These are phyloP conservation scores for Percopsis transmontana DNA, from an alignment of 2,113 vertebrate genomes.

Conservation along the genomic window DNA sequence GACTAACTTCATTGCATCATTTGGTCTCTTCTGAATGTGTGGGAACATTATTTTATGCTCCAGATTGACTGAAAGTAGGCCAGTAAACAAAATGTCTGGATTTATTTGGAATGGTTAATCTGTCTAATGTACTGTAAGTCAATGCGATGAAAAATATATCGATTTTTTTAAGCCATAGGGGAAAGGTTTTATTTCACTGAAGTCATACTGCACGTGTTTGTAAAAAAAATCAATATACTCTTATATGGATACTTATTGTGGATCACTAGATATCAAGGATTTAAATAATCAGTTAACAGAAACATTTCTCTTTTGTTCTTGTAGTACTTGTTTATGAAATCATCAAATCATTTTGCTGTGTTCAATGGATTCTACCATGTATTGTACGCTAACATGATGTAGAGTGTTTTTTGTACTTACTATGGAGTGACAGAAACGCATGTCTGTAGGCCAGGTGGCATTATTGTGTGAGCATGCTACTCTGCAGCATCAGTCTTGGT, in stretches of 20 bases:
- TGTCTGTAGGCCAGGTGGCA: conserved; percentile 44
- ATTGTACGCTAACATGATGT: neutral
- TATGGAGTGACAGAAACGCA: conserved; percentile 46
- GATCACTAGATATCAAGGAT: neutral
- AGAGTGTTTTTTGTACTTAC: conserved; percentile 9
- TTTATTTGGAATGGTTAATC: conserved; percentile 16
- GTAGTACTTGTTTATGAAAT: neutral
- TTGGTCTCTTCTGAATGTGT: conserved; percentile 54
- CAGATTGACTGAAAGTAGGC: conserved; percentile 63
- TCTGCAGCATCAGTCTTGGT: neutral
- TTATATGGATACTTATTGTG: conserved; percentile 1
- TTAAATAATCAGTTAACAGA: neutral
- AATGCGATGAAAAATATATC: no score
- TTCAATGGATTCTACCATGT: neutral
- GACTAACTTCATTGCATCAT: conserved; percentile 54
- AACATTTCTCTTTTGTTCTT: neutral
- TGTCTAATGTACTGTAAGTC: neutral
- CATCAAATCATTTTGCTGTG: neutral
- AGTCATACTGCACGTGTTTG: conserved; percentile 8
- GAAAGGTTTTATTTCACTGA: neutral
- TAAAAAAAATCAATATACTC: neutral
- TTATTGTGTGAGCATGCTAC: conserved; percentile 24
- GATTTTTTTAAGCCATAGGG: neutral
- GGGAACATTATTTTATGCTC: conserved; percentile 62
- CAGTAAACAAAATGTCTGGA: conserved; percentile 48